phyloP scores from a whole-genome alignment of 2,113 vertebrate genomes.

The Daphoenositta chrysoptera region DNA sequence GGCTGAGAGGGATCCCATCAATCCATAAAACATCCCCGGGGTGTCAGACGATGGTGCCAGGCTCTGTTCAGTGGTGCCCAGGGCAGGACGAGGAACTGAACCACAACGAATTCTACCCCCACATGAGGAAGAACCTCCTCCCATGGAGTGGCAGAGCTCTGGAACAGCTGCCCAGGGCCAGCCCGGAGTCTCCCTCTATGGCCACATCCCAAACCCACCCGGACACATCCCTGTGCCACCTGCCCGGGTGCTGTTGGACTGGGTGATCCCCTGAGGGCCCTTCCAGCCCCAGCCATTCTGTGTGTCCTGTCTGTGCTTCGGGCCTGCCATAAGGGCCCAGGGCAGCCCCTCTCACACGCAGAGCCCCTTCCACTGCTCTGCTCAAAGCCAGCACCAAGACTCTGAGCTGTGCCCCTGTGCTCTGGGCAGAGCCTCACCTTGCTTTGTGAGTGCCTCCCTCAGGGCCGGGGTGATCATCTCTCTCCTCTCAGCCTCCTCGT shows the following conservation, averaged over 20 bases:
- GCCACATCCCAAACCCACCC: background rate
- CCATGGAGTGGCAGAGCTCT: background rate
- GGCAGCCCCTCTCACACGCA: background rate
- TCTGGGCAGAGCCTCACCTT: conserved; percentile 76
- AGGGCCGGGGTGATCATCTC: conserved; percentile 93
- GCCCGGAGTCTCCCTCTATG: background rate
- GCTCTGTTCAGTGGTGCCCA: background rate
- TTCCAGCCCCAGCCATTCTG: background rate
- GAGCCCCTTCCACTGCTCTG: background rate
- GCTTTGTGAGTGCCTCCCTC: conserved; percentile 84
- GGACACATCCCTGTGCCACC: background rate
- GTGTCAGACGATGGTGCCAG: background rate
- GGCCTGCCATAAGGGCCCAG: background rate
- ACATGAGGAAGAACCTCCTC: background rate
- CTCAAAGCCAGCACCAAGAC: background rate
- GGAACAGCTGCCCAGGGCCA: background rate
- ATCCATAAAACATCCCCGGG: background rate
- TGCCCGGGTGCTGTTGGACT: background rate
- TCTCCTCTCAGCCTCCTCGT: conserved; percentile 69
- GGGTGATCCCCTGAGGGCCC: background rate
- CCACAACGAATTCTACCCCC: background rate
- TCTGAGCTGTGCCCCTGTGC: background rate
- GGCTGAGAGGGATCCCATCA: background rate
- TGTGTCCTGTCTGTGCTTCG: background rate
- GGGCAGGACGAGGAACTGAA: background rate